A percentile compares a stretch with the other conserved stretches of the same genome.
Evolutionary conservation across 2,888 invertebrate genomes (phyloP).

Genomic region (Drosophila picticornis): DNA sequence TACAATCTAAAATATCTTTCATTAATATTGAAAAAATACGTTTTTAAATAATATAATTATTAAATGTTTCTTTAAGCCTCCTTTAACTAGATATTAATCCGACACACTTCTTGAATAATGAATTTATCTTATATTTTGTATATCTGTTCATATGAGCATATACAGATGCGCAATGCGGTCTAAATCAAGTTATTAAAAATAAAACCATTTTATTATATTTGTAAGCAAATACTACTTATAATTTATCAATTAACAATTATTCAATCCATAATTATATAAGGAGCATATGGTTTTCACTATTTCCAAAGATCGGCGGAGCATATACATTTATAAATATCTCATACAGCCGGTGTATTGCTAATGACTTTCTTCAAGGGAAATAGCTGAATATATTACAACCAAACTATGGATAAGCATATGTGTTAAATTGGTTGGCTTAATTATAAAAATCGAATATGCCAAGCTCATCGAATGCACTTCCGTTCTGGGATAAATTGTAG

Average conservation of each 20-base stretch:
- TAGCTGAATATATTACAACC: not conserved
- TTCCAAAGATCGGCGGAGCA: not conserved
- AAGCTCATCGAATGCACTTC: slow-evolving; percentile 35
- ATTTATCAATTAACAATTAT: not conserved
- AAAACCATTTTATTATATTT: not conserved
- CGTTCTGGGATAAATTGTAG: slow-evolving; percentile 49
- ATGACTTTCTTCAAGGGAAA: not conserved
- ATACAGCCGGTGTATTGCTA: not conserved
- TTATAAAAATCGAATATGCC: not conserved
- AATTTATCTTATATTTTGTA: not conserved
- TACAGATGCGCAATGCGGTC: not conserved
- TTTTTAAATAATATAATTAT: not conserved
- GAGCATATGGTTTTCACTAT: not conserved
- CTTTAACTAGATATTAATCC: not conserved
- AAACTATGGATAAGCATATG: not conserved
- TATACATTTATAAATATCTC: not conserved
- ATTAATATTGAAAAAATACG: not conserved
- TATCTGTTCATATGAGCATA: not conserved
- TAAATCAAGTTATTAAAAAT: not conserved
- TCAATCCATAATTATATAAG: not conserved
- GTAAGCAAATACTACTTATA: too few relatives aligned
- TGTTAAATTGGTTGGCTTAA: not conserved
- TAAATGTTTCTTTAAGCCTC: not conserved
- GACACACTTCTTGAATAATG: not conserved
- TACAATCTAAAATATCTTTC: not conserved